phyloP scores from a whole-genome alignment of 2,113 vertebrate genomes.

The Illadopsis cleaveri region DNA sequence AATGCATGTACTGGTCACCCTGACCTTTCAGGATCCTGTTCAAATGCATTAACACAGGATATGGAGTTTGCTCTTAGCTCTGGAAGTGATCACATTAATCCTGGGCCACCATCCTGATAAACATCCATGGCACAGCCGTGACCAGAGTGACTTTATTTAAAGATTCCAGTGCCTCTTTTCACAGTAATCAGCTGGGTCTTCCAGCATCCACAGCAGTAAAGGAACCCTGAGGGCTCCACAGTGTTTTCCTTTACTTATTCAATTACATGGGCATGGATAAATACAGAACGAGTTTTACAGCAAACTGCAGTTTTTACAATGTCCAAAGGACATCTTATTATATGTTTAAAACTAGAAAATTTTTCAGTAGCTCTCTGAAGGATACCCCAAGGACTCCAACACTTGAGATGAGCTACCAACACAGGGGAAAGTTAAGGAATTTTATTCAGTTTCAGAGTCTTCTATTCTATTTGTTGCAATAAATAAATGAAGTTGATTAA shows the following conservation, averaged over 20 bases:
- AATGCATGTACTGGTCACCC: neutral
- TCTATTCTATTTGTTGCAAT: neutral
- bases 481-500: neutral
- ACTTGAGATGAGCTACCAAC: neutral
- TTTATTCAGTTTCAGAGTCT: neutral
- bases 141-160: neutral
- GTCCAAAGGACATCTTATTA: neutral
- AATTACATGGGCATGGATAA: constrained; percentile 27
- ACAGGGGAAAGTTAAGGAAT: neutral
- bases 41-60: neutral
- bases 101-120: neutral
- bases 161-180: neutral
- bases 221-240: neutral
- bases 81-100: neutral
- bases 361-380: neutral
- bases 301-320: neutral
- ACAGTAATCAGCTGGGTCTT: neutral
- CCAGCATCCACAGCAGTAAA: neutral
- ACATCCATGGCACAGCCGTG: neutral
- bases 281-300: neutral
- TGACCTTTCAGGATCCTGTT: neutral
- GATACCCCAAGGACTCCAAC: neutral
- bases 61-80: neutral
- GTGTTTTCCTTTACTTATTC: neutral
- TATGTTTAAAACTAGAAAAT: neutral